Evolutionary conservation across 2,888 invertebrate genomes (phyloP).

Genomic region (Andrena bicolor): DNA sequence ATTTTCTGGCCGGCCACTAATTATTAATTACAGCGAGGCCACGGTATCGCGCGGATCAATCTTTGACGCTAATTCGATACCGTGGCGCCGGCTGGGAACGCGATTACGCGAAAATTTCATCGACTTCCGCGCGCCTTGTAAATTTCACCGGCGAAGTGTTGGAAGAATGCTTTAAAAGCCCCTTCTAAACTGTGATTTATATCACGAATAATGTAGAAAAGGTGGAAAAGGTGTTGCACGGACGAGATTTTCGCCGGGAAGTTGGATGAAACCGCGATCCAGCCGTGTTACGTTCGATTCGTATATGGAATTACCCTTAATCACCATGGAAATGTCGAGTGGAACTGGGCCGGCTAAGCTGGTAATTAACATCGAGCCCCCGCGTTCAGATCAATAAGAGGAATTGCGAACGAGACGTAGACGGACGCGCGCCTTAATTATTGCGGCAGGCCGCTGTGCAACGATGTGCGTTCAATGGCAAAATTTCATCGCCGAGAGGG

Average conservation of each 20-base stretch:
- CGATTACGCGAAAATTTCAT: neutral
- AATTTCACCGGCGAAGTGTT: neutral
- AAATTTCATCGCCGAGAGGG: slow-evolving; percentile 48
- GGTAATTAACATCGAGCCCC: slow-evolving; percentile 27
- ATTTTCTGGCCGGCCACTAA: slow-evolving; percentile 48
- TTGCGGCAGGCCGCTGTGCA: slow-evolving; percentile 20
- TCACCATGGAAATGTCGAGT: neutral
- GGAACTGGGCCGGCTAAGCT: neutral
- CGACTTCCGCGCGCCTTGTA: neutral
- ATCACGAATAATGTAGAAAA: neutral
- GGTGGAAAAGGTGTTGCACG: neutral
- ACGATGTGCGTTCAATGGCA: slow-evolving; percentile 55
- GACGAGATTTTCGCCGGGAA: neutral
- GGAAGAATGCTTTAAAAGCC: too few species aligned
- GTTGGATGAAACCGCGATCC: neutral
- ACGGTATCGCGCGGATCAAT: slow-evolving; percentile 23
- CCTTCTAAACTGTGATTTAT: neutral
- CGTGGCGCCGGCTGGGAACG: neutral
- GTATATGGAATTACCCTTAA: neutral
- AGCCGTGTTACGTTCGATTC: neutral
- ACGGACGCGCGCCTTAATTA: slow-evolving; percentile 50
- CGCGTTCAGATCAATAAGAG: slow-evolving; percentile 43
- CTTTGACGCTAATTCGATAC: slow-evolving; percentile 6
- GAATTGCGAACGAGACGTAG: slow-evolving; percentile 15
- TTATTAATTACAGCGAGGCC: slow-evolving; percentile 48